Conservation (phyloP, 1,140 invertebrate genomes). For the Drosophila truncata region DNA sequence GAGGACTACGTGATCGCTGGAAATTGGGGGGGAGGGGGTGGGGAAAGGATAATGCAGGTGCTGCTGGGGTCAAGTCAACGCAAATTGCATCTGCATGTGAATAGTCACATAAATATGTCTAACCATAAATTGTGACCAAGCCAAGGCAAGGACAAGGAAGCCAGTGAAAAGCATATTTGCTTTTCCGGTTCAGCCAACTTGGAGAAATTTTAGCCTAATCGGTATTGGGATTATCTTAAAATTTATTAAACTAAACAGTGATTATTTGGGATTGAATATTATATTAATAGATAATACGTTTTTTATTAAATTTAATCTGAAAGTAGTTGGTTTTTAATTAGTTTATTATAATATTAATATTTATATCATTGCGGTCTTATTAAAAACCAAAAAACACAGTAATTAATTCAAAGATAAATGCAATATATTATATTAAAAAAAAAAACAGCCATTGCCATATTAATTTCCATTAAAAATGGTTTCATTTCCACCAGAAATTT, state of each 20-base stretch:
- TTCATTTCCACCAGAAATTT: neutral
- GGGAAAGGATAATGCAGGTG: slow-evolving; percentile 2
- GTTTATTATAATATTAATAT: no score
- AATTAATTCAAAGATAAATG: neutral
- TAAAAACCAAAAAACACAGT: neutral
- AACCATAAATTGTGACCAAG: slow-evolving; percentile 5
- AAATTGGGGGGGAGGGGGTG: neutral
- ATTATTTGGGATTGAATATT: neutral
- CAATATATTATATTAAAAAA: neutral
- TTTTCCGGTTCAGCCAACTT: neutral
- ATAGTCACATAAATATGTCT: neutral
- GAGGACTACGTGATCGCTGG: slow-evolving; percentile 50
- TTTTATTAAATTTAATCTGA: no score
- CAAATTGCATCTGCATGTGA: slow-evolving; percentile 50
- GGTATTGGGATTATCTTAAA: rapidly evolving
- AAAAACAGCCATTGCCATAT: neutral
- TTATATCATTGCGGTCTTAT: no score
- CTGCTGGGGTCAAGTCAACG: slow-evolving; percentile 17
- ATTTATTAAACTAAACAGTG: no score
- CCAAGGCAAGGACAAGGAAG: slow-evolving; percentile 17
- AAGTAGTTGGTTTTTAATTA: no score
- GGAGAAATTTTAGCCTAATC: neutral
- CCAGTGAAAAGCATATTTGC: neutral
- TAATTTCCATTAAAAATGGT: neutral
- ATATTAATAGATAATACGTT: neutral